Base-by-base conservation (phyloP, 2,888 invertebrate species). In the Zootermopsis nevadensis region DNA sequence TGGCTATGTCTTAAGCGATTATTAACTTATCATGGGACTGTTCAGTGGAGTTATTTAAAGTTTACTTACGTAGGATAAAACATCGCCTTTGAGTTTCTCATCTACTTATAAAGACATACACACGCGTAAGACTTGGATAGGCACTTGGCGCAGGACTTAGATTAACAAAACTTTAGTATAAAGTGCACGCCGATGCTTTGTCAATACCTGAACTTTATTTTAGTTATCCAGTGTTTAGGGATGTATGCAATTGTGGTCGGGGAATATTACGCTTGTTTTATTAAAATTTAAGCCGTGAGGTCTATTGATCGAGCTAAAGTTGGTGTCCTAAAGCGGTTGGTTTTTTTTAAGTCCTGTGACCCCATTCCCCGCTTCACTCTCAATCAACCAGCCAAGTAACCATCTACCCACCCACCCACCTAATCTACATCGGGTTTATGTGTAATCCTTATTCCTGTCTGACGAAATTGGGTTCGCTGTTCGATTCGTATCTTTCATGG, bases 231-330 rank as follows among this genome's bases (percentile, higher is more conserved):
- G n/a, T 7, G 60, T 60, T 60, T 60, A n/a, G 6, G 27, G 27
- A 3, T 67, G 67, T 27, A 27, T 67, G 67, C n/a, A 27, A 67
- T 67, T 27, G 67, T 67, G 4, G 27, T 31, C 30, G 67, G 24
- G n/a, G 67, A 31, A 30, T 6, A 67, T 67, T 67, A 67, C 67
- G 27, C 67, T 27, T 67, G 67, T 67, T 67, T 67, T 67, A 67
- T 67, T 67, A 67, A 67, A 67, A 67, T 3, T 67, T 0, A 27
- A 67, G 67, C 67, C 27, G 67, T 67, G 67, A n/a, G 27, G 27
- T 67, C 27, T 67, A 67, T 67, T 67, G 67, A 67, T 67, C 67
- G 27, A 55, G 53, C 53, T 55, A 19, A 55, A 55, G 53, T 55
- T 19, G 53, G 19, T 24, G 66, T 10, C 27, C 67, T 6, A 67